Evolutionary conservation across 2,888 invertebrate genomes (phyloP), one percentile per base, ranked within the genome.

Genomic region (Kuschelorhynchus macadamiae): DNA sequence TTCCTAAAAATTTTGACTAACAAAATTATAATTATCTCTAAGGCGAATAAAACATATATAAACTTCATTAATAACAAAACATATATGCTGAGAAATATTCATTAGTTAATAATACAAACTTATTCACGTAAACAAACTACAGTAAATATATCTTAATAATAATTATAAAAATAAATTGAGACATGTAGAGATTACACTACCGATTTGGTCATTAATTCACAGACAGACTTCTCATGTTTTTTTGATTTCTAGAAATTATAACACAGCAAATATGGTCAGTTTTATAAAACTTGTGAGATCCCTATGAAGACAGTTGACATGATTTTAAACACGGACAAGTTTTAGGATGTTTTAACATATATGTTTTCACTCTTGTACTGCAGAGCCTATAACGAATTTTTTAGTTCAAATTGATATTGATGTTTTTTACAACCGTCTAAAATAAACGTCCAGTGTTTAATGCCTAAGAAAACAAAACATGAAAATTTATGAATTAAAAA

Each of bases 181-280:
- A 64, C 49, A 12, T 47, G 44, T 20, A 12, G 20, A 20, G 21
- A 25, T 55, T 55, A 63, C 14, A 47, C 63, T 49, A 64, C 49
- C 49, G 49, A 53, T 64, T 66, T 66, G 66, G 66, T 66, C 60
- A 46, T 21, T 30, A 47, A 17, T 53, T 55, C 63, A 63, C 30
- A n/a, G n/a, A n/a, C 63, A 64, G 63, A 56, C 55, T 49, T 64
- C 14, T 41, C 21, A 12, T 49, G 44, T 56, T 36, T 33, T 36
- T 59, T 66, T 42, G 56, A 60, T 55, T n/a, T 42, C 39, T 60
- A 52, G 42, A 65, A 59, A 65, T 33, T 60, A 66, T 60, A 66
- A 60, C 60, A 66, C 59, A 60, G 59, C 46, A 59, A 52, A 33
- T 59, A 66, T 60, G 66, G 66, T 66, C 66, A 60, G 55, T 66